These are phyloP conservation scores for Episyrphus balteatus DNA, from an alignment of 1,140 invertebrate species.

Conservation along the genomic window DNA sequence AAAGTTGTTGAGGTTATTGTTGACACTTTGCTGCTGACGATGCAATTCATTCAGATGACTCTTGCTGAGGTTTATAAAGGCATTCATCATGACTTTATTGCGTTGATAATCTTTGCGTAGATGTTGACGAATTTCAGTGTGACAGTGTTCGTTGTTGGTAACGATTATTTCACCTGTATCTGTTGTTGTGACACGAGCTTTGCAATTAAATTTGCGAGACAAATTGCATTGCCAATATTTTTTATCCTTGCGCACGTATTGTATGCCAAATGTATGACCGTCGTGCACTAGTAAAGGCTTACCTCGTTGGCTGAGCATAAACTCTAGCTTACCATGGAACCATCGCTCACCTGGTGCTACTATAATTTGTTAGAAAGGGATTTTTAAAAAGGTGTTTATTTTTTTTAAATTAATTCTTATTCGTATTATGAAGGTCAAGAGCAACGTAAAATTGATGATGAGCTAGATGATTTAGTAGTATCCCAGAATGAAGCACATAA, in stretches of 20 bases:
- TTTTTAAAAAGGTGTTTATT: not conserved
- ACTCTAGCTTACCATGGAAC: constrained; percentile 36
- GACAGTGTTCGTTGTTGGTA: constrained; percentile 36
- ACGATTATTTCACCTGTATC: constrained; percentile 37
- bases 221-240: constrained; percentile 38
- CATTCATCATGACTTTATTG: constrained; percentile 37
- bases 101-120: constrained; percentile 35
- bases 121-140: constrained; percentile 36
- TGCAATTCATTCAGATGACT: constrained; percentile 15
- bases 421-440: no score
- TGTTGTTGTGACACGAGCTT: constrained; percentile 35
- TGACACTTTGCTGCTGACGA: constrained; percentile 15
- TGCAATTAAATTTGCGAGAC: constrained; percentile 36
- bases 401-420: not conserved
- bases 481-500: no score
- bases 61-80: constrained; percentile 24
- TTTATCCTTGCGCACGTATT: constrained; percentile 37
- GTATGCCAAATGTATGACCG: constrained; percentile 35
- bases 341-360: constrained; percentile 36
- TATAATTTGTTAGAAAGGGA: constrained; percentile 4
- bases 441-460: no score
- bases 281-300: constrained; percentile 36
- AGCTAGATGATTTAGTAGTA: no score
- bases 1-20: constrained; percentile 5
- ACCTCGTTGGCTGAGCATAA: constrained; percentile 36